Conservation (phyloP, 2,888 invertebrate species). For the Epiblema foenella region DNA sequence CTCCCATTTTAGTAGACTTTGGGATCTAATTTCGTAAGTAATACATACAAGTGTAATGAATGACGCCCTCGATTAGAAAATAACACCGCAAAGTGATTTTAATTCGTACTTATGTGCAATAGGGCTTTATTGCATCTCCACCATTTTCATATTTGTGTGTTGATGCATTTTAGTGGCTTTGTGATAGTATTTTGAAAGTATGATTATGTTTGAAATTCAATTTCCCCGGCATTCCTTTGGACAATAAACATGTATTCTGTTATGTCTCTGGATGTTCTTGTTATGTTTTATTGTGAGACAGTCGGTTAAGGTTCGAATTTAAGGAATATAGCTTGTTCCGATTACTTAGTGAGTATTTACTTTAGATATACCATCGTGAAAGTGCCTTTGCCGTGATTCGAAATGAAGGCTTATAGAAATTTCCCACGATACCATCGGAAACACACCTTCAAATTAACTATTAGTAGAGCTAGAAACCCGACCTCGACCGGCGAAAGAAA, state of each 20-base stretch:
- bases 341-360: constrained; percentile 34
- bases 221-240: constrained; percentile 62
- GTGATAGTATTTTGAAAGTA: constrained; percentile 47
- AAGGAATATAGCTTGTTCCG: constrained; percentile 14
- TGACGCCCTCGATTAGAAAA: not conserved
- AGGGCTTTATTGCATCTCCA: constrained; percentile 11
- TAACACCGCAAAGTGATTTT: constrained; percentile 7
- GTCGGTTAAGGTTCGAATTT: constrained; percentile 37
- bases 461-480: too few relatives aligned
- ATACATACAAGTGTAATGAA: not conserved
- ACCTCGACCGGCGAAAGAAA: too few relatives aligned
- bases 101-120: constrained; percentile 20
- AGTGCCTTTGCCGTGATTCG: constrained; percentile 39
- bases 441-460: not conserved
- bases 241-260: constrained; percentile 61
- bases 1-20: not conserved
- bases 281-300: constrained; percentile 31
- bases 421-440: constrained; percentile 6
- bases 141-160: constrained; percentile 13
- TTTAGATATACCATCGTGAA: constrained; percentile 34
- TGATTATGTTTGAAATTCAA: constrained; percentile 47
- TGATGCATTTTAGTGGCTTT: constrained; percentile 39
- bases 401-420: constrained; percentile 6
- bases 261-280: constrained; percentile 62
- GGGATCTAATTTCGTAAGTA: not conserved